Evolutionary conservation across 2,797 vertebrate species (phyloP).

Genomic region (Prunella strophiata): DNA sequence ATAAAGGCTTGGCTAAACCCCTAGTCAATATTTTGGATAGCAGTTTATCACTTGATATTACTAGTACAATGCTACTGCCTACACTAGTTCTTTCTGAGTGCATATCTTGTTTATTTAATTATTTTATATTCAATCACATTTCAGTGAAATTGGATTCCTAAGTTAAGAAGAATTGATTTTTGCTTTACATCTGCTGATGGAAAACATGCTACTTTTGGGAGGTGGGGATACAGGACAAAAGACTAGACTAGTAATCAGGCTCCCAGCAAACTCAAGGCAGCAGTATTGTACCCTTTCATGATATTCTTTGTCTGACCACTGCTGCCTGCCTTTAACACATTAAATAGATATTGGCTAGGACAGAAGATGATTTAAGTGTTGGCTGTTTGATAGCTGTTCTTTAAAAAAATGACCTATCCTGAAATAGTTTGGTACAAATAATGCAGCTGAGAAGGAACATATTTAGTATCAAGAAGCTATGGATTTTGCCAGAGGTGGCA

Average conservation of each 20-base stretch:
- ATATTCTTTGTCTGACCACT: background rate
- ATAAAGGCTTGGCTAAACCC: background rate
- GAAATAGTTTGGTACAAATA: background rate
- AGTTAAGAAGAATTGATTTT: background rate
- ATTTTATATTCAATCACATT: background rate
- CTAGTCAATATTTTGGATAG: background rate
- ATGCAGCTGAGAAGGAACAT: background rate
- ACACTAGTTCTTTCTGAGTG: background rate
- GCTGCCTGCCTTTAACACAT: background rate
- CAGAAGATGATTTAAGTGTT: background rate
- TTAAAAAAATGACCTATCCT: background rate
- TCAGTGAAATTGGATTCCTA: background rate
- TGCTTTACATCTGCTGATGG: background rate
- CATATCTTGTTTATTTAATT: background rate
- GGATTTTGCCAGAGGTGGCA: background rate
- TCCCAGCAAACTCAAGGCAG: background rate
- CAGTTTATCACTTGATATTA: background rate
- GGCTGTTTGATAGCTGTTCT: background rate
- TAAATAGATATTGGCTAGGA: background rate
- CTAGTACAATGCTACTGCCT: background rate
- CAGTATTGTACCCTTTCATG: background rate
- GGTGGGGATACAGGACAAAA: rapidly evolving
- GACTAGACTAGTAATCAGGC: background rate
- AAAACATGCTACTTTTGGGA: background rate
- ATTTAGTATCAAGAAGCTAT: background rate